Conservation (phyloP, 2,113 vertebrate genomes). For the Blennius ocellaris region DNA sequence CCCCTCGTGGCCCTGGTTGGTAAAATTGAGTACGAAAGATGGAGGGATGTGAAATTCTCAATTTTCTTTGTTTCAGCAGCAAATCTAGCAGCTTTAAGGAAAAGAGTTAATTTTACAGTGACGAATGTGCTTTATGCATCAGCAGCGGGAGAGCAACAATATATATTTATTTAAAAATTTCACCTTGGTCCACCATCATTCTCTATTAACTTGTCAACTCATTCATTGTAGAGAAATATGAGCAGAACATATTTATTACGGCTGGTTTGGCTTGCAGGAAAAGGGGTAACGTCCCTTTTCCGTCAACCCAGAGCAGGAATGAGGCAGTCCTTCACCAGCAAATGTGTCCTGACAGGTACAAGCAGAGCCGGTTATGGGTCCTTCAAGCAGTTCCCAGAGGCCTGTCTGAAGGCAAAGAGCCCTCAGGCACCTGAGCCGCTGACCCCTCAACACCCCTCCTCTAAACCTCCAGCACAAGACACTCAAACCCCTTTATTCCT, state of each 20-base stretch:
- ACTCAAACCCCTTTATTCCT: slow-evolving; percentile 13
- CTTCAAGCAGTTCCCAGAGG: slow-evolving; percentile 57
- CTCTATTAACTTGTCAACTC: slow-evolving; percentile 23
- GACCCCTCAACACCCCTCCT: slow-evolving; percentile 48
- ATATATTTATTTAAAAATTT: slow-evolving; percentile 35
- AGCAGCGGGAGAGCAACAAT: slow-evolving; percentile 32
- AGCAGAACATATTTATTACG: slow-evolving; percentile 14
- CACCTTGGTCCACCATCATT: slow-evolving; percentile 26
- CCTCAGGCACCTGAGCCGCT: slow-evolving; percentile 59
- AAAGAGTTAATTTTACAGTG: slow-evolving; percentile 55
- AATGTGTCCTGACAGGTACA: slow-evolving; percentile 78
- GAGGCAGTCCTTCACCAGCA: slow-evolving; percentile 62
- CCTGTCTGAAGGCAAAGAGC: slow-evolving; percentile 59
- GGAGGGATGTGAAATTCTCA: no score
- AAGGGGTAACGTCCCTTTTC: slow-evolving; percentile 24
- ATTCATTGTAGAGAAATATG: slow-evolving; percentile 5
- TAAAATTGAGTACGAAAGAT: no score
- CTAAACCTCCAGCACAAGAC: slow-evolving; percentile 7
- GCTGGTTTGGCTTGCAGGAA: neutral
- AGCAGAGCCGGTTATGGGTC: slow-evolving; percentile 71
- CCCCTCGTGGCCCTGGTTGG: no score
- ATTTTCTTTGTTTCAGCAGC: slow-evolving; percentile 25
- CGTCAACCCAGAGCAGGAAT: slow-evolving; percentile 53
- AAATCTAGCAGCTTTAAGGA: slow-evolving; percentile 59
- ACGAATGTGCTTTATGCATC: slow-evolving; percentile 41